These are phyloP conservation scores for Campoletis sonorensis DNA, from an alignment of 1,140 invertebrate species.

Conservation along the genomic window DNA sequence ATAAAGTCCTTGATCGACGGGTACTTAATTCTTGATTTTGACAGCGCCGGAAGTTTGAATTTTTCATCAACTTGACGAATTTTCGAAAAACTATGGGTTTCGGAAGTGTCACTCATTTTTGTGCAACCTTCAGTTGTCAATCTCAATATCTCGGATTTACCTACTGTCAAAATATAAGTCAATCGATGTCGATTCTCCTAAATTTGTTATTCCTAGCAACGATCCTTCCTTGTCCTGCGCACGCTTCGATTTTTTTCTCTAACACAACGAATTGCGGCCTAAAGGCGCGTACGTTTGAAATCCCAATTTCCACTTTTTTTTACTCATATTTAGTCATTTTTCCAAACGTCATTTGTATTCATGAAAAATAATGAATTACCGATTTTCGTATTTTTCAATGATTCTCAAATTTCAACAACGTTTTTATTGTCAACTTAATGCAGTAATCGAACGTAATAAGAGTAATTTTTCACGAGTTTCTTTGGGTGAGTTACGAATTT, in stretches of 20 bases:
- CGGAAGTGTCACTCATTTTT: conserved; percentile 48
- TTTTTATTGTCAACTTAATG: too few relatives aligned
- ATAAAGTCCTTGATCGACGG: conserved; percentile 58
- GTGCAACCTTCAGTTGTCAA: not conserved
- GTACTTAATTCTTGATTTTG: conserved; percentile 48
- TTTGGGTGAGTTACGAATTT: too few relatives aligned
- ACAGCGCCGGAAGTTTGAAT: conserved; percentile 46
- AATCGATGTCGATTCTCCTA: not conserved
- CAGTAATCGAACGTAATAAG: too few relatives aligned
- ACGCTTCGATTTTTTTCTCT: not conserved
- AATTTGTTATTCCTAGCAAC: conserved; percentile 12
- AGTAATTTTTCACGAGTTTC: too few relatives aligned
- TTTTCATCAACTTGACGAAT: conserved; percentile 54
- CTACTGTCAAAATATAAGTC: not conserved
- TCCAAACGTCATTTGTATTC: too few relatives aligned
- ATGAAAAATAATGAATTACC: too few relatives aligned
- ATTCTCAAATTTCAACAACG: too few relatives aligned
- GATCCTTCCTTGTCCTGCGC: conserved; percentile 23
- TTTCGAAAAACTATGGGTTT: conserved; percentile 51
- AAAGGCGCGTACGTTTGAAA: not conserved
- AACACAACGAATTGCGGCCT: not conserved
- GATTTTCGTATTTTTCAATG: too few relatives aligned
- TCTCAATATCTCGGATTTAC: not conserved
- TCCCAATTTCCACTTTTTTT: too few relatives aligned
- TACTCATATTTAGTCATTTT: too few relatives aligned